phyloP scores from a whole-genome alignment of 2,888 invertebrate species.

The Unio pictorum region DNA sequence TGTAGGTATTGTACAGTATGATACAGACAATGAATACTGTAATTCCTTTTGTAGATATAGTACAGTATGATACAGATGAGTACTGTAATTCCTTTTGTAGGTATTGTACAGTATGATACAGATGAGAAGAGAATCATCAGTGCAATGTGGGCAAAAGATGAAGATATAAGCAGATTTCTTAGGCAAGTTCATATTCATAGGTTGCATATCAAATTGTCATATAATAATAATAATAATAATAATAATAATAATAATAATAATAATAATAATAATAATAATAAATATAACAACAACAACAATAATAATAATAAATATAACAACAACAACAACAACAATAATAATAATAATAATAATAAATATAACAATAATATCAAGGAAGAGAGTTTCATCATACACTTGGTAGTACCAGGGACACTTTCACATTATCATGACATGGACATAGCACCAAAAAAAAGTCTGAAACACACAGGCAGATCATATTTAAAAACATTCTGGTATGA shows the following conservation, averaged over 20 bases:
- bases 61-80: background rate
- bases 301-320: background rate
- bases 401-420: no score
- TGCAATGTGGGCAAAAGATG: conserved; percentile 92
- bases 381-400: no score
- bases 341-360: background rate
- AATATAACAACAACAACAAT: no score
- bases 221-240: background rate
- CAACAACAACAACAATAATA: no score
- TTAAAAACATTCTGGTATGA: no score
- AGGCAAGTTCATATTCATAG: conserved; percentile 75
- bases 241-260: background rate
- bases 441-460: no score
- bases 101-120: conserved; percentile 83
- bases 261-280: no score
- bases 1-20: conserved; percentile 82
- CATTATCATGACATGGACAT: no score
- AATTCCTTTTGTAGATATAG: no score
- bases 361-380: background rate
- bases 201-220: background rate
- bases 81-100: conserved; percentile 53
- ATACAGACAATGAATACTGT: conserved; percentile 53
- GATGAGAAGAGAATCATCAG: conserved; percentile 86
- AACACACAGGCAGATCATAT: no score
- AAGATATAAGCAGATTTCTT: conserved; percentile 93